A percentile compares a stretch with the other conserved stretches of the same genome.
phyloP scores from a whole-genome alignment of 2,797 vertebrate species.

The Tauraco hartlaubi region DNA sequence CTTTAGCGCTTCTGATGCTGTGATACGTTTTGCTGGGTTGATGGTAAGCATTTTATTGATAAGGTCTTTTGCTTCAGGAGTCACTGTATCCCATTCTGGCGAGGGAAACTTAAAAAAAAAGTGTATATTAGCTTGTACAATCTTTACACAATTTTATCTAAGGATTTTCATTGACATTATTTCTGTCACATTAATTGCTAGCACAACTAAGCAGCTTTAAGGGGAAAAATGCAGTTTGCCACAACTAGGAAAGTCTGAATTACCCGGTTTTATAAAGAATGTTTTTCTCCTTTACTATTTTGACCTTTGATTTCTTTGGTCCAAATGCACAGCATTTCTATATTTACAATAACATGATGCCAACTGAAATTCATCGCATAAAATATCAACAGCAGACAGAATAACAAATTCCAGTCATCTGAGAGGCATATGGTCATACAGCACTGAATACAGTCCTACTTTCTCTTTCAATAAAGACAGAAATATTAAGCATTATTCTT shows the following conservation, averaged over 20 bases:
- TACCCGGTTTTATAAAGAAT: background rate
- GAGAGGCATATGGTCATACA: background rate
- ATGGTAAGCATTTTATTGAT: slow-evolving; percentile 99
- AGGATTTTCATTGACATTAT: background rate
- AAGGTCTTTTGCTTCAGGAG: slow-evolving; percentile 97
- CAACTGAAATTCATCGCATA: background rate
- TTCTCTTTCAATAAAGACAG: background rate
- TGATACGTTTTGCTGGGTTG: slow-evolving; percentile 95
- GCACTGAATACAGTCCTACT: background rate
- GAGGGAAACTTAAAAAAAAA: slow-evolving; percentile 90
- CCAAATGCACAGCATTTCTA: background rate
- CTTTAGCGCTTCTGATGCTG: slow-evolving; percentile 93
- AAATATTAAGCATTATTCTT: background rate
- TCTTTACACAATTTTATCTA: background rate
- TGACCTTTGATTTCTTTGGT: background rate
- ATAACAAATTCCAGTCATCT: background rate
- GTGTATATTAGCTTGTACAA: background rate
- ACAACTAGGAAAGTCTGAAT: background rate
- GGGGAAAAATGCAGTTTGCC: background rate
- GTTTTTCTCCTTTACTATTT: background rate
- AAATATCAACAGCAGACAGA: background rate
- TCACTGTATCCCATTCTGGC: slow-evolving; percentile 98
- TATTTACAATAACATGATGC: background rate
- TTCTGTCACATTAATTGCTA: background rate
- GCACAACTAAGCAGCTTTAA: background rate